Evolutionary conservation across 2,888 invertebrate genomes (phyloP), one percentile per base, ranked within the genome.

Genomic region (Apamea monoglypha): DNA sequence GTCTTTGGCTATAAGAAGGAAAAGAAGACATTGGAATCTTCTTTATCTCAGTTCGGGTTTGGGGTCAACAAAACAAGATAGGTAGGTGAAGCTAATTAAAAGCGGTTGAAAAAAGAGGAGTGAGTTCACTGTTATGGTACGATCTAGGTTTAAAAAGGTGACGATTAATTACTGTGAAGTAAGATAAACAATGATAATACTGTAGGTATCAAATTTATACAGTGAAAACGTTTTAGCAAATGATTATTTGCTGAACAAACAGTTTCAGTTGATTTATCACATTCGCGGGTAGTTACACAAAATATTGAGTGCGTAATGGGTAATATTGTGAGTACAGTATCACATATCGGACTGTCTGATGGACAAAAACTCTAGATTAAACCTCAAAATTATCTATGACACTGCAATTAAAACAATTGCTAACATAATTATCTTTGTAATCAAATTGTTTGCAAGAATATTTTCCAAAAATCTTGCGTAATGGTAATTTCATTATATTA

Each of bases 211-310:
- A 44, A 84, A 53, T 64, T 59, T 21, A 44, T 64, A 80, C 59
- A 66, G 25, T 36, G 25, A 70, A 84, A 82, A 80, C 69, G 50
- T 84, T 83, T 78, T 56, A 78, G 53, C 63, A 25, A 61, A 61
- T 56, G 47, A 76, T 59, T 79, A 36, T 72, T 64, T 50, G 21
- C 10, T 25, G 25, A 47, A 83, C 32, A n/a, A 53, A 78, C 29
- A 71, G 53, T 72, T 67, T 70, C n/a, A 6, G 47, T 47, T 56
- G 40, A 56, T 53, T 50, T 61, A 32, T 69, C 61, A 76, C 29
- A 56, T 59, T 64, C 29, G 53, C 18, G 8, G 44, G 40, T 50
- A 18, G 14, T 14, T 7, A 61, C 25, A 25, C n/a, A 71, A 59
- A 76, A 21, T 44, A 71, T 59, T 29, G 12, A 70, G 21, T 61